A percentile compares a stretch with the other conserved stretches of the same genome.
phyloP scores from a whole-genome alignment of 1,140 invertebrate genomes.

The Bombus cullumanus region DNA sequence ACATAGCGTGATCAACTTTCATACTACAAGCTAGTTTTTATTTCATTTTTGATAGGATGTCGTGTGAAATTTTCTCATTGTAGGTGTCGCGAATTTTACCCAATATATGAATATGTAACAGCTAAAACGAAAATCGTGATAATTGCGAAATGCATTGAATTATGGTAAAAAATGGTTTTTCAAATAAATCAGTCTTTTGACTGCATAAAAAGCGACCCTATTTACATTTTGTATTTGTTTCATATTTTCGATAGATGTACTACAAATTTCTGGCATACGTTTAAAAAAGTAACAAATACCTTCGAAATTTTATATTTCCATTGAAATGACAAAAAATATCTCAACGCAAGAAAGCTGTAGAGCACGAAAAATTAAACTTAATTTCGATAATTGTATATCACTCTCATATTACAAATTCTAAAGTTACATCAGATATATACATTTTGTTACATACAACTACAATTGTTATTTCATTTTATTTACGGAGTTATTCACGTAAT shows the following conservation, averaged over 20 bases:
- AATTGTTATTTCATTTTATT: neutral
- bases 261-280: no score
- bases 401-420: neutral
- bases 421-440: neutral
- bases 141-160: neutral
- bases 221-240: neutral
- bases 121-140: neutral
- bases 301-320: neutral
- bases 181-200: neutral
- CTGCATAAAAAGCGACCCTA: neutral
- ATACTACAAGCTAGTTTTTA: constrained; percentile 26
- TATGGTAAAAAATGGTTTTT: neutral
- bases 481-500: neutral
- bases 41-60: neutral
- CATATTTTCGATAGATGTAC: neutral
- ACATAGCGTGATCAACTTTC: constrained; percentile 29
- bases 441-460: neutral
- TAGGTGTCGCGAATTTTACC: neutral
- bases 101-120: neutral
- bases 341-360: no score
- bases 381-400: neutral
- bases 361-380: no score
- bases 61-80: neutral
- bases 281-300: no score
- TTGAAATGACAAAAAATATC: no score